Evolutionary conservation across 2,113 vertebrate species (phyloP).

Genomic region (Cinclus cinclus): DNA sequence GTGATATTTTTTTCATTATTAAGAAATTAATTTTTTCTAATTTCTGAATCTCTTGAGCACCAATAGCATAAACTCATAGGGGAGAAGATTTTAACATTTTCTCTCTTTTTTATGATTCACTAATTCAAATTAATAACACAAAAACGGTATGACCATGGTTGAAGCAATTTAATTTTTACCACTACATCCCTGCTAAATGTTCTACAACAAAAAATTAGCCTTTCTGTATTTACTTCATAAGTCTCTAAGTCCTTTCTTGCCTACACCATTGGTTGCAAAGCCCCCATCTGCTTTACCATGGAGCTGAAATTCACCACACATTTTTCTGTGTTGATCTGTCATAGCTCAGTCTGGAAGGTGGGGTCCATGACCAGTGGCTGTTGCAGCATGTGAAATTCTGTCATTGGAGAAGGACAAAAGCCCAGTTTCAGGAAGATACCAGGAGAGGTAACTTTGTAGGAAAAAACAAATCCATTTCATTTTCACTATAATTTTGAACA

Average conservation of each 20-base stretch:
- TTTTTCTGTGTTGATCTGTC: rapidly evolving
- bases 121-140: neutral
- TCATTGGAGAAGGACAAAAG: rapidly evolving
- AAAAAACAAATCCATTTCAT: neutral
- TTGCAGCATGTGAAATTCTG: neutral
- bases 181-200: neutral
- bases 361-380: neutral
- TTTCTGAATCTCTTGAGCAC: neutral
- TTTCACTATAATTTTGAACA: neutral
- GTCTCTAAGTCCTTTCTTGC: neutral
- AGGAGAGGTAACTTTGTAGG: neutral
- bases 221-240: neutral
- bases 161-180: neutral
- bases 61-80: neutral
- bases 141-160: neutral
- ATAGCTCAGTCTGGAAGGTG: neutral
- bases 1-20: neutral
- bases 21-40: neutral
- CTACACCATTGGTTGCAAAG: neutral
- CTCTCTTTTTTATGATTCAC: neutral
- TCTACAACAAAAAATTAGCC: neutral
- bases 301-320: neutral
- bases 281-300: neutral
- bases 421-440: neutral
- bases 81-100: neutral